phyloP scores from a whole-genome alignment of 2,888 invertebrate genomes.

The Leistus spinibarbis region DNA sequence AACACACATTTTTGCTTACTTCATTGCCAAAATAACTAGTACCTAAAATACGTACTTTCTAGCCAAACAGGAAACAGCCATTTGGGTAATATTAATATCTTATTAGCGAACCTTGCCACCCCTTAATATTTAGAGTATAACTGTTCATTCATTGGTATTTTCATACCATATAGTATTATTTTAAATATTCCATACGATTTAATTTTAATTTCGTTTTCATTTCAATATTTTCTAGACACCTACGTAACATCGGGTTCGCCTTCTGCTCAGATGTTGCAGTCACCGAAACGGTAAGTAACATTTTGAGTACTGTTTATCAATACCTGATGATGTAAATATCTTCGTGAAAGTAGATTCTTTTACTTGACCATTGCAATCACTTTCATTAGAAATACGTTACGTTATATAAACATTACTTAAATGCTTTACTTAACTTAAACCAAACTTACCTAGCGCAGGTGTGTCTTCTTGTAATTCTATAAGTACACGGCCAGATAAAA shows the following conservation, averaged over 20 bases:
- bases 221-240: background rate
- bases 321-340: background rate
- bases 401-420: background rate
- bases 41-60: no score
- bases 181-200: no score
- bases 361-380: background rate
- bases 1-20: background rate
- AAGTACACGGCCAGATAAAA: slow-evolving; percentile 87
- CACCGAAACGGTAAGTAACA: background rate
- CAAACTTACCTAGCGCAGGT: slow-evolving; percentile 75
- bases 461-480: slow-evolving; percentile 94
- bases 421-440: slow-evolving; percentile 7
- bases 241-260: background rate
- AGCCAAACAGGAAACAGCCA: no score
- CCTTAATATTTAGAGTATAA: no score
- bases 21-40: no score
- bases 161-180: no score
- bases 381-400: background rate
- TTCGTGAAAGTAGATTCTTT: background rate
- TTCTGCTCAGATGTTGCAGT: background rate
- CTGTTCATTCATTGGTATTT: no score
- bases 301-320: background rate
- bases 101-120: no score
- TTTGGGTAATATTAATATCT: no score
- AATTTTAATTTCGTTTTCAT: no score